Base-by-base conservation (phyloP, 2,797 vertebrate genomes). In the Oreochromis mossambicus region DNA sequence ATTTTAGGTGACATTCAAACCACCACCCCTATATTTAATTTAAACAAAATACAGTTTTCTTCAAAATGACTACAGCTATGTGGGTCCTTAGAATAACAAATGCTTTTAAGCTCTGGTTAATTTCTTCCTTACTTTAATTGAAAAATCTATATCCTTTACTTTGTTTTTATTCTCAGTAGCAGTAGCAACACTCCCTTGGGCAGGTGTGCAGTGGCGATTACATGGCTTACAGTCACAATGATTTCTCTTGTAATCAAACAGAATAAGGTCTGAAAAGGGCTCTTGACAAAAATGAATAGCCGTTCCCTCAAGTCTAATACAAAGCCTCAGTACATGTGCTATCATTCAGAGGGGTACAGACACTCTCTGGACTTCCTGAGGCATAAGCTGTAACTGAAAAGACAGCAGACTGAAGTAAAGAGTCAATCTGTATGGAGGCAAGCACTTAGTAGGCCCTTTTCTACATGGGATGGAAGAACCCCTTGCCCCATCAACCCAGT, bases 181-280 rank as follows among this genome's bases (percentile, higher is more conserved):
- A 48, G 43, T 46, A 19, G 26, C 24, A 50, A 13, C 51, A 68
- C 77, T 77, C 24, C 6, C 14, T 77, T 15, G 75, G 17, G 34
- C 68, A 79, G 56, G 78, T 82, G 77, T 88, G 80, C 50, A n/a
- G n/a, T 77, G 46, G 68, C 81, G 87, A 92, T 88, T 54, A 61
- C 55, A 75, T 79, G 77, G 79, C 58, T 80, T 78, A 51, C 82
- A 63, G 83, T 86, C 77, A 84, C 78, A 90, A 86, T 87, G 86
- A 92, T 91, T 86, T 88, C 52, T 91, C 68, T 73, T 83, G 81
- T 87, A 89, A 89, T 88, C 81, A 83, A 87, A 75, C 76, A 83
- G 78, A 90, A 89, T 78, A 82, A 58, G 41, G 78, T 88, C 83
- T 90, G 86, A 88, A 91, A 68, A 83, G 50, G 51, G n/a, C 50